Evolutionary conservation across 2,888 invertebrate genomes (phyloP), one percentile per base, ranked within the genome.

Genomic region (Xestia ashworthii): DNA sequence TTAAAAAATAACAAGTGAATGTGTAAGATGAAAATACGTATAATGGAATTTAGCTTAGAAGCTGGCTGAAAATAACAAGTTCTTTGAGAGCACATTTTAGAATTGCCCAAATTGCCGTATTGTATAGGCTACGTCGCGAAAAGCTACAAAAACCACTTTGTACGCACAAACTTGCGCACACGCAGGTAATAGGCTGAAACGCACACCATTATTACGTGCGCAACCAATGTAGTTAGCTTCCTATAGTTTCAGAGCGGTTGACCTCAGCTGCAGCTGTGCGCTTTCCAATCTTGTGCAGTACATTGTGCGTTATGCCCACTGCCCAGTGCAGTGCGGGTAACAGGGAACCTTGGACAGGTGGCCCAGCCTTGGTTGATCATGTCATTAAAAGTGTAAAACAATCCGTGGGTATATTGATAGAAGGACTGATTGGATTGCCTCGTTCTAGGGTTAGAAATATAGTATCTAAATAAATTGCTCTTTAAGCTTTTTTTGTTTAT

Each of bases 261-360:
- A 64, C 82, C 82, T 83, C 76, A 44, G 58, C 69, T 70, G 78
- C 78, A 72, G 83, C 78, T 66, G 85, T 58, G 77, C 14, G 69
- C 83, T 80, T 84, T 82, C 73, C 70, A 85, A 72, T 58, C 19
- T 48, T 46, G 65, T 85, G 81, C 71, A 71, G 71, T 53, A 19
- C 1, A 19, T 25, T 55, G 46, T 32, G 25, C 32, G 25, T 11
- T 70, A 53, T 38, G 62, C 62, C 19, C 25, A 19, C 48, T 46
- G 44, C 38, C 19, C 25, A 19, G 55, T 46, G 44, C 38, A 32
- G 46, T 67, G 64, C 5, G 1, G 53, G 81, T 74, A 62, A 78
- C 68, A 68, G 58, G 53, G 32, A 67, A 71, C 82, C 84, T 84
- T 80, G 80, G 67, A 60, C 58, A 66, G 58, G 46, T 58, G 81